These are phyloP conservation scores for Lamprologus ornatipinnis DNA, from an alignment of 2,113 vertebrate species.

Conservation along the genomic window DNA sequence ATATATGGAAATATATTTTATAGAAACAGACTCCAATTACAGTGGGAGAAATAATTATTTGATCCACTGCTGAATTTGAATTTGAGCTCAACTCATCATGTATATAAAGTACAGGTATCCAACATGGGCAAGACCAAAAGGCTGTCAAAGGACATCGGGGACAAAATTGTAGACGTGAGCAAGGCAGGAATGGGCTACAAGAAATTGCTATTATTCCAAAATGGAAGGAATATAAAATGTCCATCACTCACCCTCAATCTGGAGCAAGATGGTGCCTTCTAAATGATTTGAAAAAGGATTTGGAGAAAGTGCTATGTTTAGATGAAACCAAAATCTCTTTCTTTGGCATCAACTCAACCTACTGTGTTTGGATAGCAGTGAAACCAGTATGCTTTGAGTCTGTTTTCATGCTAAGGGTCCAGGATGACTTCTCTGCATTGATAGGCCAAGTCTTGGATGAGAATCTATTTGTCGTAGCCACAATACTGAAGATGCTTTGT, in stretches of 20 bases:
- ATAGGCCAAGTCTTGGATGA: background rate
- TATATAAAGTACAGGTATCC: background rate
- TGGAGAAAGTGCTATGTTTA: background rate
- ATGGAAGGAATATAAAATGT: background rate
- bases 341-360: background rate
- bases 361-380: background rate
- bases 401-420: background rate
- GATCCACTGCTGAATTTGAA: background rate
- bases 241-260: background rate
- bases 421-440: background rate
- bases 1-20: background rate
- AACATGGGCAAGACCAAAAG: background rate
- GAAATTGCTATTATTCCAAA: background rate
- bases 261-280: background rate
- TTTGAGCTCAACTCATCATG: background rate
- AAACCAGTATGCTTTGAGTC: background rate
- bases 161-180: background rate
- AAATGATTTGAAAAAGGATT: background rate
- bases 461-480: background rate
- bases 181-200: background rate
- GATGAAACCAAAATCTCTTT: background rate
- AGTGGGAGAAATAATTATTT: background rate
- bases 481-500: background rate
- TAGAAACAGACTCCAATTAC: background rate
- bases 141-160: background rate